These are phyloP conservation scores for Pyrocoelia pectoralis DNA, from an alignment of 2,888 invertebrate species.

Conservation along the genomic window DNA sequence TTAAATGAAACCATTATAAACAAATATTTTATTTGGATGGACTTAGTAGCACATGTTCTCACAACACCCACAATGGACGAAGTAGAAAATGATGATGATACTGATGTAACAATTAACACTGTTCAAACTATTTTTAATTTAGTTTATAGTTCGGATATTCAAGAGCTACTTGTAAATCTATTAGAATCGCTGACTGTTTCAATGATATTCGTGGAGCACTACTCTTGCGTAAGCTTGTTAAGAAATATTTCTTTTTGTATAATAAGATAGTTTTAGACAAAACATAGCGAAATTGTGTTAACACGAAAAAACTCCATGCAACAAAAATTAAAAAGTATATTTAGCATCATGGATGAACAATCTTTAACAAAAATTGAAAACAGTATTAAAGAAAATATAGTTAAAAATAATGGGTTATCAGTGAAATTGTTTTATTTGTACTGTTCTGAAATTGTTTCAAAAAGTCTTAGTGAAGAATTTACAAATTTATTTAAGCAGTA, in stretches of 20 bases:
- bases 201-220: constrained; percentile 55
- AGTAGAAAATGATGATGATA: constrained; percentile 45
- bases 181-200: constrained; percentile 55
- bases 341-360: constrained; percentile 44
- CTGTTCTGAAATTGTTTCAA: constrained; percentile 41
- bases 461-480: constrained; percentile 39
- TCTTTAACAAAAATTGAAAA: constrained; percentile 43
- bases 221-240: constrained; percentile 57
- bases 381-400: constrained; percentile 40
- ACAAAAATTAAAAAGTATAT: constrained; percentile 47
- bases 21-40: constrained; percentile 52
- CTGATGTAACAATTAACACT: constrained; percentile 21
- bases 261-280: constrained; percentile 51
- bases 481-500: constrained; percentile 39
- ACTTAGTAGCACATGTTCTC: constrained; percentile 47
- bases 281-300: constrained; percentile 50
- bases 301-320: constrained; percentile 46
- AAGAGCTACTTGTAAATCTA: constrained; percentile 51
- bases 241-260: constrained; percentile 22
- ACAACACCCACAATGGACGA: constrained; percentile 41
- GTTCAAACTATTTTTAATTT: constrained; percentile 31
- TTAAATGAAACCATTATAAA: constrained; percentile 44
- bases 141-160: constrained; percentile 45
- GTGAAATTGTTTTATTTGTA: constrained; percentile 45
- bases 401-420: constrained; percentile 49